These are phyloP conservation scores for Plusia festucae DNA, from an alignment of 2,888 invertebrate species.

Conservation along the genomic window DNA sequence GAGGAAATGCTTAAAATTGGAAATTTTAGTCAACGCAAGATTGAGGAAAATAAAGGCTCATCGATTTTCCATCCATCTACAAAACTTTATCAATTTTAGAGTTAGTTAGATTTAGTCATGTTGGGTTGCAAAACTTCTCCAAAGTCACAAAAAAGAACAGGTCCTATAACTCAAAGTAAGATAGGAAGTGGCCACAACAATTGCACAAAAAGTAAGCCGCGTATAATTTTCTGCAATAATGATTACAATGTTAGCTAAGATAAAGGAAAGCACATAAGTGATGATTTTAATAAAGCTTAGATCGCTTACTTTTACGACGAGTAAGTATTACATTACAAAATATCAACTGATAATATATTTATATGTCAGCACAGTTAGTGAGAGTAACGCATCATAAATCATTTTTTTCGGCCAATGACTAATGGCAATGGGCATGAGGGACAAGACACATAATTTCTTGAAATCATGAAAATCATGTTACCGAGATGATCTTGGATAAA, in stretches of 20 bases:
- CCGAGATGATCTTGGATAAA: background rate
- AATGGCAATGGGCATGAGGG: background rate
- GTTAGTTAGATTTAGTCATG: no score
- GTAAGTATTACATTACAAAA: background rate
- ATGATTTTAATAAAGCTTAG: background rate
- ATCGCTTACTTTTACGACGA: background rate
- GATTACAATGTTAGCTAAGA: background rate
- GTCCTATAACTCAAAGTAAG: background rate
- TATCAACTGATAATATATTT: background rate
- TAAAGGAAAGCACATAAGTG: background rate
- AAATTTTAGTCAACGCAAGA: no score
- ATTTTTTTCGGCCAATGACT: background rate
- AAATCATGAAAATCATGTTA: background rate
- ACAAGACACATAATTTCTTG: background rate
- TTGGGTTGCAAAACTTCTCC: no score
- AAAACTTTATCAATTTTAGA: no score
- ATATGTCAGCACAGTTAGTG: background rate
- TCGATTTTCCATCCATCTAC: background rate
- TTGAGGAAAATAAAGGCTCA: background rate
- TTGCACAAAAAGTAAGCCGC: no score
- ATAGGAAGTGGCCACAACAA: background rate
- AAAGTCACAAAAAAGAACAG: no score
- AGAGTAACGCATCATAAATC: background rate
- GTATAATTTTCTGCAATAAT: background rate
- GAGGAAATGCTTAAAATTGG: no score